phyloP scores from a whole-genome alignment of 2,113 vertebrate genomes.

The Bujurquina vittata region DNA sequence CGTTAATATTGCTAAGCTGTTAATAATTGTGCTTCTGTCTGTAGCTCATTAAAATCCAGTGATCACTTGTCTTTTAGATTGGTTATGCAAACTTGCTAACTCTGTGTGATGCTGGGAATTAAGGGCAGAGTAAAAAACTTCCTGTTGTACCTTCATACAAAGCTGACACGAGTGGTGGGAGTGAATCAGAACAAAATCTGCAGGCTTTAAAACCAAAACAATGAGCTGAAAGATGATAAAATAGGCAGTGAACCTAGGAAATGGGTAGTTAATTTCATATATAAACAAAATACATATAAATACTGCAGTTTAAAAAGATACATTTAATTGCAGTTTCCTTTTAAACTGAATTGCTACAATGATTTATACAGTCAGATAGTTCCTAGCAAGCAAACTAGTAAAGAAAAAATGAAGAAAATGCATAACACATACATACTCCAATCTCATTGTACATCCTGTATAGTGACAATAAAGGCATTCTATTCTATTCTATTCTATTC shows the following conservation, averaged over 20 bases:
- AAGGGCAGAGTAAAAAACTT: not conserved
- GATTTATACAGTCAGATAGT: not conserved
- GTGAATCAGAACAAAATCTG: not conserved
- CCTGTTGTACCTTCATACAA: not conserved
- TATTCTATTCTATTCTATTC: no score
- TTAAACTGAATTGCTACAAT: not conserved
- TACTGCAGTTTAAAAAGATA: not conserved
- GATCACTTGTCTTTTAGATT: not conserved
- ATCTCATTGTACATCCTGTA: no score
- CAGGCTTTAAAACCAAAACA: not conserved
- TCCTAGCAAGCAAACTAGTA: not conserved
- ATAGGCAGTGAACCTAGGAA: not conserved
- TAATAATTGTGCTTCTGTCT: not conserved
- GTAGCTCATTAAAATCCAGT: not conserved
- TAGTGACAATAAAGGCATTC: no score
- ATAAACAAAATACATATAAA: not conserved
- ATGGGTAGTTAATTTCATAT: fast-evolving
- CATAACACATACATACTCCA: no score
- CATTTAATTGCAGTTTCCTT: not conserved
- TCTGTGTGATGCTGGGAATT: not conserved
- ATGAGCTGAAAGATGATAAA: not conserved
- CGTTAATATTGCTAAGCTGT: not conserved
- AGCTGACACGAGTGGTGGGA: not conserved
- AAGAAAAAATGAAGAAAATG: not conserved
- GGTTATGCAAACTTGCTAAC: fast-evolving